Evolutionary conservation across 2,113 vertebrate genomes (phyloP).

Genomic region (Rattus rattus): DNA sequence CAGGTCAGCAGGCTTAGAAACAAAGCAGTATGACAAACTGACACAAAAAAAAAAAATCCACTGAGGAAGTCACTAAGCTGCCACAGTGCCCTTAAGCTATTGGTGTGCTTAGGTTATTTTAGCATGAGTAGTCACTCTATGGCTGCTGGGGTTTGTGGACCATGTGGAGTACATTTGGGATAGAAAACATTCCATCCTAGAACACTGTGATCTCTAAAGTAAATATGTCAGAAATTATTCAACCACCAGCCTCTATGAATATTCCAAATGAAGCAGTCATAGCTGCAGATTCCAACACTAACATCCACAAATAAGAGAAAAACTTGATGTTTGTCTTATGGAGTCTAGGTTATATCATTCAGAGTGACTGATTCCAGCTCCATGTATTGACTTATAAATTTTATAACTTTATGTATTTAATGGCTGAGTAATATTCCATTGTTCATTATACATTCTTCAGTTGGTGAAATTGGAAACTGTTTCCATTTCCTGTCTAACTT

Average conservation of each 20-base stretch:
- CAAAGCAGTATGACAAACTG: not conserved
- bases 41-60: conserved; percentile 4
- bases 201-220: not conserved
- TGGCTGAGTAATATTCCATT: not conserved
- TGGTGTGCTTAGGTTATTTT: conserved; percentile 23
- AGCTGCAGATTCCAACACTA: not conserved
- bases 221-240: not conserved
- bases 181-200: not conserved
- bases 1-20: not conserved
- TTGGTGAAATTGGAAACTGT: not conserved
- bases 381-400: not conserved
- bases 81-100: conserved; percentile 26
- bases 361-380: not conserved
- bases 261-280: not conserved
- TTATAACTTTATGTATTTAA: not conserved
- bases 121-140: not conserved
- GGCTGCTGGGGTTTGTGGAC: not conserved
- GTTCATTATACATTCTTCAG: not conserved
- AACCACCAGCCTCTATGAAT: not conserved
- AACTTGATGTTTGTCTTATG: not conserved
- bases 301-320: not conserved
- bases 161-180: not conserved
- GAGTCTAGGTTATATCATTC: not conserved
- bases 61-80: not conserved
- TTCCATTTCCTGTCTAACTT: not conserved